A percentile compares a stretch with the other conserved stretches of the same genome.
Conservation (phyloP, 1,140 invertebrate species). For the Psilanteris sp. region DNA sequence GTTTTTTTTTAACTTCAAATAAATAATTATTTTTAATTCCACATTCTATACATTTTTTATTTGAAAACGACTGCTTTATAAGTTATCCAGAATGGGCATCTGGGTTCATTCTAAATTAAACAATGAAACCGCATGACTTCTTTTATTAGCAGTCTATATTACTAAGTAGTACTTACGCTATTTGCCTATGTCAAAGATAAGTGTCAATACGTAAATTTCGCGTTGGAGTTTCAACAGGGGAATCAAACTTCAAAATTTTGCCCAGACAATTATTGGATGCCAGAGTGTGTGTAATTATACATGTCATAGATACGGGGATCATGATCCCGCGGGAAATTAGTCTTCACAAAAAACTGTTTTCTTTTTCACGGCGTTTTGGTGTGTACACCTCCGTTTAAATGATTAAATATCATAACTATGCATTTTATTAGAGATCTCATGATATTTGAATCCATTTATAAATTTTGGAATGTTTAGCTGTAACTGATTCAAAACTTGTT, state of each 20-base stretch:
- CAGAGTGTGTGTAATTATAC: slow-evolving; percentile 34
- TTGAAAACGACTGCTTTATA: slow-evolving; percentile 30
- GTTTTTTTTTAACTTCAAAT: too few relatives aligned
- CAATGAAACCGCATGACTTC: slow-evolving; percentile 76
- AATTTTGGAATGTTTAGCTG: too few relatives aligned
- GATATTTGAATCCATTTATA: too few relatives aligned
- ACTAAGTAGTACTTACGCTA: slow-evolving; percentile 64
- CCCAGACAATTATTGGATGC: slow-evolving; percentile 45
- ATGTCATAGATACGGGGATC: slow-evolving; percentile 12
- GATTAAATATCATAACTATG: too few relatives aligned
- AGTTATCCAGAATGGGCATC: slow-evolving; percentile 32
- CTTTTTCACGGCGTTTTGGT: too few relatives aligned
- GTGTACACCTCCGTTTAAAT: too few relatives aligned
- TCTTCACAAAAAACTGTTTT: slow-evolving; percentile 5
- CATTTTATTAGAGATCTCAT: too few relatives aligned
- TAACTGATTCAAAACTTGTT: slow-evolving; percentile 3
- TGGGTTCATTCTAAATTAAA: slow-evolving; percentile 64
- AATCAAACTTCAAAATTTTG: not conserved
- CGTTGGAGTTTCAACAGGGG: slow-evolving; percentile 15
- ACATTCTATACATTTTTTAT: slow-evolving; percentile 19
- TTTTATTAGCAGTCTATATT: slow-evolving; percentile 75
- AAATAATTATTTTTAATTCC: too few relatives aligned
- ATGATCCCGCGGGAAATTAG: slow-evolving; percentile 57
- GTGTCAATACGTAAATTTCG: slow-evolving; percentile 65
- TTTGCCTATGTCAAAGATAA: slow-evolving; percentile 55